Evolutionary conservation across 2,888 invertebrate genomes (phyloP).

Genomic region (Leucophenga maculata): DNA sequence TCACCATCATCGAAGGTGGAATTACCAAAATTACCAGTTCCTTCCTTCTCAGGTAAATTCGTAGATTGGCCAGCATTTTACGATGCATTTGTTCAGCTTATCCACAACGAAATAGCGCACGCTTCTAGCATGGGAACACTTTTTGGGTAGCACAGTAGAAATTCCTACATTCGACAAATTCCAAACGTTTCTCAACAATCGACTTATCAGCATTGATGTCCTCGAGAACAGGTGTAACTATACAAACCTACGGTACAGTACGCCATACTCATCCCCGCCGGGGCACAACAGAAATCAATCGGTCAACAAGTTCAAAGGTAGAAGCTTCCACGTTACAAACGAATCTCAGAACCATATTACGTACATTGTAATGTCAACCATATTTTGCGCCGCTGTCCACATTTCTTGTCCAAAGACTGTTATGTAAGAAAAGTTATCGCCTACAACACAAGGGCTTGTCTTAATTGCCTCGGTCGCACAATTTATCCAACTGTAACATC

Average conservation of each 20-base stretch:
- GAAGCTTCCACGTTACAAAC: neutral
- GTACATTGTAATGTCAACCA: neutral
- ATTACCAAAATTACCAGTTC: conserved; percentile 23
- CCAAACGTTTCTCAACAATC: neutral
- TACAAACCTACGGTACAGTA: neutral
- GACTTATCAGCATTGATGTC: neutral
- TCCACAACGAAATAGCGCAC: conserved; percentile 13
- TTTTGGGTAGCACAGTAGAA: neutral
- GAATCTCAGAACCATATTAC: neutral
- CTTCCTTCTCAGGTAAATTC: conserved; percentile 15
- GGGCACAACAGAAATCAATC: neutral
- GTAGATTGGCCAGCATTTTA: conserved; percentile 24
- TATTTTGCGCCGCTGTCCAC: conserved; percentile 7
- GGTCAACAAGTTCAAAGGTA: neutral
- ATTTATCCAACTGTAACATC: neutral
- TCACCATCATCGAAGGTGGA: neutral
- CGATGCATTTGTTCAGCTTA: conserved; percentile 14
- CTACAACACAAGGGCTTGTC: neutral
- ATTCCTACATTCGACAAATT: neutral
- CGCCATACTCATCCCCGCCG: neutral
- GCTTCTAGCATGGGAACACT: neutral
- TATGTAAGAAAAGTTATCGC: neutral
- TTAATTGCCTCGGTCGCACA: neutral
- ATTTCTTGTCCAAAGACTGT: neutral
- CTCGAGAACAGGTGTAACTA: neutral